Evolutionary conservation across 2,113 vertebrate species (phyloP).

Genomic region (Mesocricetus auratus): DNA sequence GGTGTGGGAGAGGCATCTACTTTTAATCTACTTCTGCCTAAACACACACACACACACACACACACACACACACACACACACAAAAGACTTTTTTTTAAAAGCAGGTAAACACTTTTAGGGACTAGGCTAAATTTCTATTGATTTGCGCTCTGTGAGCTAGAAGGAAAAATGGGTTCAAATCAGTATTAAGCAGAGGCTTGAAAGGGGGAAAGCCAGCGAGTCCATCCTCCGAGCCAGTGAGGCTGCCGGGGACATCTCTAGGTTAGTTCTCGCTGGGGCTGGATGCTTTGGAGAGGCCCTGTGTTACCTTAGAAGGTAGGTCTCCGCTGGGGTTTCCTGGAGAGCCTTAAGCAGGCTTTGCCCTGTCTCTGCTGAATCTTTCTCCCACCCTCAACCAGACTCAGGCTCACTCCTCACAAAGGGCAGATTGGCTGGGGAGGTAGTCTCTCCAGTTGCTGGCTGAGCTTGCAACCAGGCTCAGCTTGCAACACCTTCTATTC

Average conservation of each 20-base stretch:
- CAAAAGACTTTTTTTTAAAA: slow-evolving; percentile 86
- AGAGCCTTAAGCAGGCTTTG: background rate
- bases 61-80: no score
- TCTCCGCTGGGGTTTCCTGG: background rate
- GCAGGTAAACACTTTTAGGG: slow-evolving; percentile 83
- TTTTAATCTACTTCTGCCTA: slow-evolving; percentile 83
- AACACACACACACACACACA: no score
- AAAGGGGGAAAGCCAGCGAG: background rate
- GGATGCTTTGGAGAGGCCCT: background rate
- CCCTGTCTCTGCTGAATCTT: background rate
- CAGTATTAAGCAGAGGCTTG: background rate
- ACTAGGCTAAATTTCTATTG: slow-evolving; percentile 64
- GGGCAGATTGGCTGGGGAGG: background rate
- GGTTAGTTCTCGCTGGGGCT: background rate
- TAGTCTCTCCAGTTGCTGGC: background rate
- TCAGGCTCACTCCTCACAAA: background rate
- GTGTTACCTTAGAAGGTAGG: background rate
- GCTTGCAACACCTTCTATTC: background rate
- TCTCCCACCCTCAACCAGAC: background rate
- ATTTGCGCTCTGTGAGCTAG: slow-evolving; percentile 58
- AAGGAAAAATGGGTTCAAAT: slow-evolving; percentile 50
- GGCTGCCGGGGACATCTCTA: background rate
- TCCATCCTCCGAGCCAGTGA: background rate
- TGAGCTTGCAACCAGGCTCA: background rate
- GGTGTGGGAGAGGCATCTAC: slow-evolving; percentile 80